Conservation (phyloP, 1,140 invertebrate genomes). For the Teleogryllus occipitalis region DNA sequence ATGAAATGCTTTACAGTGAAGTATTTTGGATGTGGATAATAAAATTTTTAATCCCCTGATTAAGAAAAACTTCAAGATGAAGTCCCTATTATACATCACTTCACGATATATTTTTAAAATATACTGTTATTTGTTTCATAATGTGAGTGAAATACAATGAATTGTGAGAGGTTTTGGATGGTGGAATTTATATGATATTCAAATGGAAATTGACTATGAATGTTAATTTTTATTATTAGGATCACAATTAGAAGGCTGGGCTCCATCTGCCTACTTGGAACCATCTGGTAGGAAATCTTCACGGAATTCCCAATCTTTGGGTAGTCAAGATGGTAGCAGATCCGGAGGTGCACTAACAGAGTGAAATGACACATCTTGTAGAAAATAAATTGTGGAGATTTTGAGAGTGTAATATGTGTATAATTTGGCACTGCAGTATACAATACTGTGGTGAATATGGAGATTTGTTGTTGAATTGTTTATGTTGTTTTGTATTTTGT, state of each 20-base stretch:
- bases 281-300: conserved; percentile 62
- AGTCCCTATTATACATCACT: not conserved
- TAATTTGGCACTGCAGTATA: not conserved
- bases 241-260: conserved; percentile 77
- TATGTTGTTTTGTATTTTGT: not conserved
- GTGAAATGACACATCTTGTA: not conserved
- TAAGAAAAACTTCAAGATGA: too few relatives aligned
- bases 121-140: not conserved
- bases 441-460: not conserved
- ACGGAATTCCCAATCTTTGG: conserved; percentile 34
- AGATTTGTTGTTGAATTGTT: not conserved
- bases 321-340: conserved; percentile 9
- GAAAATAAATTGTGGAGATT: not conserved
- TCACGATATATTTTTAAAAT: conserved; percentile 10
- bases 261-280: conserved; percentile 86
- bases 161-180: not conserved
- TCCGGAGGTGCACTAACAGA: not conserved
- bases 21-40: too few relatives aligned
- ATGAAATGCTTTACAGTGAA: too few relatives aligned
- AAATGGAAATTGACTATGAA: not conserved
- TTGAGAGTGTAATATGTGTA: not conserved
- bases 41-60: too few relatives aligned
- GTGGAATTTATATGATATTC: not conserved
- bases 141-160: conserved; percentile 4
- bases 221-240: conserved; percentile 34